A percentile compares a stretch with the other conserved stretches of the same genome.
Evolutionary conservation across 2,113 vertebrate genomes (phyloP).

Genomic region (Seriola dumerili): DNA sequence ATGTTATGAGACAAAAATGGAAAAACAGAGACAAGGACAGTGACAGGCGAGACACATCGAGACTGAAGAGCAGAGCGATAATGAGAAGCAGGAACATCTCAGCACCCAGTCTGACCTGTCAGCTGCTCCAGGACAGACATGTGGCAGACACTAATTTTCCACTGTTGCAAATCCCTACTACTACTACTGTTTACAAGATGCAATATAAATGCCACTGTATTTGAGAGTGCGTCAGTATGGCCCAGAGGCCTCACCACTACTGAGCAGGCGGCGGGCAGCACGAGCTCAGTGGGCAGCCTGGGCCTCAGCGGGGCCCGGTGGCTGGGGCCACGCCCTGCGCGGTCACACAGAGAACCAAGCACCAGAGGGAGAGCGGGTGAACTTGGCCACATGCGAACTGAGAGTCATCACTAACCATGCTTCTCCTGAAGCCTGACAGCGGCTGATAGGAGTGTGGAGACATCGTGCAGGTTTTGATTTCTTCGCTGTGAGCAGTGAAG

Average conservation of each 20-base stretch:
- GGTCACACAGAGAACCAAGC: conserved; percentile 44
- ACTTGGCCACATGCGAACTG: conserved; percentile 3
- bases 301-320: not conserved
- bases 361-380: conserved; percentile 30
- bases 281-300: conserved; percentile 34
- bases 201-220: conserved; percentile 51
- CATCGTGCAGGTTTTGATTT: not conserved
- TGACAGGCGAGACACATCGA: conserved; percentile 23
- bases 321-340: conserved; percentile 45
- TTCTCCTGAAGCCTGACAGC: not conserved
- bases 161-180: conserved; percentile 38
- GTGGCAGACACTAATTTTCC: conserved; percentile 41
- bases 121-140: conserved; percentile 29
- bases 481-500: not conserved
- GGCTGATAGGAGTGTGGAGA: not conserved
- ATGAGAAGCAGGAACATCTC: conserved; percentile 47
- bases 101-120: conserved; percentile 48
- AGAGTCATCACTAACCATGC: conserved; percentile 1
- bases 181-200: conserved; percentile 61
- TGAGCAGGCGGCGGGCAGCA: conserved; percentile 40
- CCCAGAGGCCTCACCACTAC: conserved; percentile 52
- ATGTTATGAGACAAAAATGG: conserved; percentile 31
- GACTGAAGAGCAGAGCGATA: conserved; percentile 29
- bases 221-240: conserved; percentile 46
- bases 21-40: conserved; percentile 33